Percentiles rank a stretch among this genome's conserved stretches.
Evolutionary conservation across 2,113 vertebrate genomes (phyloP).

Genomic region (Gorsachius goisagi): DNA sequence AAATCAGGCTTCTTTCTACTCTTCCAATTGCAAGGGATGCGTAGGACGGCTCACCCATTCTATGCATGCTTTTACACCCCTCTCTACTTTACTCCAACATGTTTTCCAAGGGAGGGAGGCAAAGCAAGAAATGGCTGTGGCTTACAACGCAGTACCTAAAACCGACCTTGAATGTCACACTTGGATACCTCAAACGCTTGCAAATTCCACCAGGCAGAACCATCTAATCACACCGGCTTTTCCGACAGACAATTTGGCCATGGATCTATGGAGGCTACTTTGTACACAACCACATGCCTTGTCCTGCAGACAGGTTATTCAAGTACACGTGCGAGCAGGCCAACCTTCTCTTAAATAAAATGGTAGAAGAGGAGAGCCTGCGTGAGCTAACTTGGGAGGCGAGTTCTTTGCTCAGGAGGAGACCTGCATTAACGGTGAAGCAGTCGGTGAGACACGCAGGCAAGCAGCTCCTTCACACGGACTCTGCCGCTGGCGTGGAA

Average conservation of each 20-base stretch:
- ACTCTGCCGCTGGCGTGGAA: background rate
- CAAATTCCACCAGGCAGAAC: background rate
- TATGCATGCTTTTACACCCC: background rate
- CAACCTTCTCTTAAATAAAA: background rate
- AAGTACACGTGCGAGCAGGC: background rate
- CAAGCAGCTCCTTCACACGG: background rate
- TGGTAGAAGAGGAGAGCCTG: background rate
- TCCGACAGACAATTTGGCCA: background rate
- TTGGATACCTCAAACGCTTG: background rate
- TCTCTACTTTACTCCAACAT: background rate
- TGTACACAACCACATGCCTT: background rate
- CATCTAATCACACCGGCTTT: background rate
- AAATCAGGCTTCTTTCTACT: background rate
- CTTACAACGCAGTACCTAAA: background rate
- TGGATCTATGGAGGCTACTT: background rate
- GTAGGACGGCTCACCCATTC: background rate
- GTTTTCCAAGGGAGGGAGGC: background rate
- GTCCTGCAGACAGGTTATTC: background rate
- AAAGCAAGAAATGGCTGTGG: background rate
- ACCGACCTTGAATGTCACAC: background rate
- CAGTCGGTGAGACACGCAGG: background rate
- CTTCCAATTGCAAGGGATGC: background rate
- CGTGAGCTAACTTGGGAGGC: background rate
- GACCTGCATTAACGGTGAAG: background rate
- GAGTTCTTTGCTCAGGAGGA: background rate